Evolutionary conservation across 2,113 vertebrate species (phyloP).

Genomic region (Ariopsis seemanni): DNA sequence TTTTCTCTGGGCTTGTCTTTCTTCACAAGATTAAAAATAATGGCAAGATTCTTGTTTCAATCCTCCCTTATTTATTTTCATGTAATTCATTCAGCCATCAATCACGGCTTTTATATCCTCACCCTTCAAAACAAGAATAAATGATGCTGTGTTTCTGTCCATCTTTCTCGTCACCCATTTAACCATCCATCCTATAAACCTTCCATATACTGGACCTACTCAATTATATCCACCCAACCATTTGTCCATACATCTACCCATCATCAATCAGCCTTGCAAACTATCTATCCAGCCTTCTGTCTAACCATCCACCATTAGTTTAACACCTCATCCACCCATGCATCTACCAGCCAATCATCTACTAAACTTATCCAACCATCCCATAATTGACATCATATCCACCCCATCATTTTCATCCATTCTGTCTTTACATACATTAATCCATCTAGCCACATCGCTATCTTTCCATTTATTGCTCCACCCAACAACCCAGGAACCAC

Average conservation of each 20-base stretch:
- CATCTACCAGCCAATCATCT: neutral
- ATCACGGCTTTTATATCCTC: neutral
- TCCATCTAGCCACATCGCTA: neutral
- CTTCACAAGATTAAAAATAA: neutral
- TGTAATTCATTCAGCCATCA: neutral
- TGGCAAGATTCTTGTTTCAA: neutral
- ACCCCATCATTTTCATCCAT: neutral
- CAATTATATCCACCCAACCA: neutral
- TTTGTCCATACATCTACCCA: neutral
- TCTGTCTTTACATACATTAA: neutral
- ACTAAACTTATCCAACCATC: neutral
- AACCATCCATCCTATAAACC: neutral
- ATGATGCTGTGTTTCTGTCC: neutral
- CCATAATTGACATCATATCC: neutral
- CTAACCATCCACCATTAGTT: neutral
- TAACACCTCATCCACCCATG: neutral
- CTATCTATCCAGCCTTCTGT: no score
- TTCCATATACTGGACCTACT: neutral
- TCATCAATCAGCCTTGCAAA: neutral
- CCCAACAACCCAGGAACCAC: neutral
- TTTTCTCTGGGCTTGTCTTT: neutral
- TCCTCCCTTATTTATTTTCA: neutral
- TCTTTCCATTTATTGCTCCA: neutral
- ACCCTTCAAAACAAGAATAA: neutral
- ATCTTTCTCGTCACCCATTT: neutral